Evolutionary conservation across 2,888 invertebrate species (phyloP).

Genomic region (Bombylius discolor): DNA sequence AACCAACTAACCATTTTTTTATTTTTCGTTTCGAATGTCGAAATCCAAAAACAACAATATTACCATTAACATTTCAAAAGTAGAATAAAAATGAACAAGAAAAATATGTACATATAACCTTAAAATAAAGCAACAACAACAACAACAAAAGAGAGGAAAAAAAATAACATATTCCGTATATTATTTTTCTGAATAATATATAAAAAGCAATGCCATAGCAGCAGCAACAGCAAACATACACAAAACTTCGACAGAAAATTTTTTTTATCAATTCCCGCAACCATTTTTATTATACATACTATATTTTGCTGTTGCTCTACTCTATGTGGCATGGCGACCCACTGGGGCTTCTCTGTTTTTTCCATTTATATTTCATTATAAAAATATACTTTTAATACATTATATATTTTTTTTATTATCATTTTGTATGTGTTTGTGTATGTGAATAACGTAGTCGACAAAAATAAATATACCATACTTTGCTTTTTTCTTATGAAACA

Average conservation of each 20-base stretch:
- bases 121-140: background rate
- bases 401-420: too few species aligned
- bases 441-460: too few species aligned
- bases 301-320: background rate
- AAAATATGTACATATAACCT: too few species aligned
- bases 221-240: background rate
- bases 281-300: background rate
- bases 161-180: background rate
- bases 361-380: too few species aligned
- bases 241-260: background rate
- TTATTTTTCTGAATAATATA: background rate
- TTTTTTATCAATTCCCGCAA: slow-evolving; percentile 7
- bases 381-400: too few species aligned
- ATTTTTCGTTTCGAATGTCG: background rate
- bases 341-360: background rate
- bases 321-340: slow-evolving; percentile 3
- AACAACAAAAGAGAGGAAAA: background rate
- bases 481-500: too few species aligned
- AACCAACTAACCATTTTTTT: background rate
- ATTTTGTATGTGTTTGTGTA: too few species aligned
- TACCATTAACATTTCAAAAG: too few species aligned
- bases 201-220: background rate
- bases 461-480: too few species aligned
- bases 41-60: background rate
- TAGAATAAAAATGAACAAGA: too few species aligned